Evolutionary conservation across 2,888 invertebrate species (phyloP).

Genomic region (Rhynchonema sp.): DNA sequence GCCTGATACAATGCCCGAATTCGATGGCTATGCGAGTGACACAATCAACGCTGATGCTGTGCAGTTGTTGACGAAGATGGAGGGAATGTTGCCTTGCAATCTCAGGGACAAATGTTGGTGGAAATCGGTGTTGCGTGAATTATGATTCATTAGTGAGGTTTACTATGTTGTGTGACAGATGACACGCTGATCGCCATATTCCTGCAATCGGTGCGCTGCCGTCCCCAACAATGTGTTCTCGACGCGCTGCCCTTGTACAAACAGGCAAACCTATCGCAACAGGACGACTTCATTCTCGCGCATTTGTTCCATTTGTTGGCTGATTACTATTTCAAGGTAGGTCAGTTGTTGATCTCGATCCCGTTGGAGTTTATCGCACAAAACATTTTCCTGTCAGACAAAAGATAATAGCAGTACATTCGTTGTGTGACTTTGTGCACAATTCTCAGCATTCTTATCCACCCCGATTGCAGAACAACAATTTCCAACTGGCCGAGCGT

Average conservation of each 20-base stretch:
- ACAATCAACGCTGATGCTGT: slow-evolving; percentile 4
- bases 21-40: slow-evolving; percentile 4
- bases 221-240: too few relatives aligned
- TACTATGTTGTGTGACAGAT: too few relatives aligned
- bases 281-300: slow-evolving; percentile 21
- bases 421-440: too few relatives aligned
- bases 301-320: slow-evolving; percentile 72
- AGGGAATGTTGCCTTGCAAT: slow-evolving; percentile 4
- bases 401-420: too few relatives aligned
- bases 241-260: neutral
- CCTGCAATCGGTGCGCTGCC: neutral
- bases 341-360: neutral
- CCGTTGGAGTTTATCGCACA: too few relatives aligned
- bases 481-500: neutral
- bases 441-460: too few relatives aligned
- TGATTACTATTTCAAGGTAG: slow-evolving; percentile 75
- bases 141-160: too few relatives aligned
- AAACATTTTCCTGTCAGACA: too few relatives aligned
- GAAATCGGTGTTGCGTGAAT: neutral
- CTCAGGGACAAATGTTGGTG: neutral
- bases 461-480: neutral
- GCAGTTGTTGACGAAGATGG: slow-evolving; percentile 10
- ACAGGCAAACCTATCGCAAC: neutral
- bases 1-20: slow-evolving; percentile 5
- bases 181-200: neutral